Evolutionary conservation across 2,888 invertebrate species (phyloP), one percentile per base, ranked within the genome.

Genomic region (Sisyra nigra): DNA sequence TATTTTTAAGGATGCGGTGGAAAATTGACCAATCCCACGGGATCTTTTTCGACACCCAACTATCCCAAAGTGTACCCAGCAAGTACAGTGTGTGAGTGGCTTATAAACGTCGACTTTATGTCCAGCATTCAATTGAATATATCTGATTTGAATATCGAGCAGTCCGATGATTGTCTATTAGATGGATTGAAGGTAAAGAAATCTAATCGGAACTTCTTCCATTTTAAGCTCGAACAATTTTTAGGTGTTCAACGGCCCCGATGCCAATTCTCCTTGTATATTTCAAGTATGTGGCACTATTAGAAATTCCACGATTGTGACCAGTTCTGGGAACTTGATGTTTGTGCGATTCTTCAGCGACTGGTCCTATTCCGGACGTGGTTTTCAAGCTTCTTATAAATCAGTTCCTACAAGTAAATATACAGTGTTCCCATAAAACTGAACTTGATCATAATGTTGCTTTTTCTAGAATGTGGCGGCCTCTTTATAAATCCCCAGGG

Each of bases 391-490:
- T 38, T 55, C 56, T 11, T 84, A 78, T 53, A 62, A 53, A 35
- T 58, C 67, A 3, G 53, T 71, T 1, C 53, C 62, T 24, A 62
- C 68, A 46, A 65, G 77, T 76, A 60, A 60, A 60, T 54, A 30
- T 17, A 45, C 19, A 19, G 36, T 17, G 34, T 37, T 35, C 46
- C 37, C 19, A 19, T 41, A 34, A 24, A 14, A 41, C 11, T 41
- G n/a, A 15, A n/a, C 6, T 37, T 37, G 35, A 13, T 13, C 6
- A 38, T 14, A 30, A n/a, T 40, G 35, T 44, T 37, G 10, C 31
- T 35, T 42, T 47, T 54, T 47, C 49, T 63, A 67, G 78, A 69
- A 42, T 94, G 93, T 57, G 93, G 93, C 2, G 91, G 91, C 1
- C 60, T 53, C 44, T 70, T 80, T 46, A 61, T 60, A 1, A 58